These are phyloP conservation scores for Campylomormyrus tamandua DNA, from an alignment of 2,113 vertebrate species.

Conservation along the genomic window DNA sequence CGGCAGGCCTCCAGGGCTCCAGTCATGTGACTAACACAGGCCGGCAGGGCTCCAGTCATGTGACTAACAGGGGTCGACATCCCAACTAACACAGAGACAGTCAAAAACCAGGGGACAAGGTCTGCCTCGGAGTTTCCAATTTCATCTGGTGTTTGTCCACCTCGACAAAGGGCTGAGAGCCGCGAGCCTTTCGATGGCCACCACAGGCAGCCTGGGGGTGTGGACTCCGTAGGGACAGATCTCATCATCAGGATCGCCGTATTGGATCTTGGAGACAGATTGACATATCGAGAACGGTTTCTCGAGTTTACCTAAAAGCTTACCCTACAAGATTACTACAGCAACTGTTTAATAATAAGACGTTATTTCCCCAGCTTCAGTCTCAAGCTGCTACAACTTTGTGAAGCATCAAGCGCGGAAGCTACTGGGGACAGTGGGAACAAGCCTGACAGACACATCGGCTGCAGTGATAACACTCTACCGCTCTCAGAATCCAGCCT, in stretches of 20 bases:
- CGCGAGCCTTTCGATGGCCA: not conserved
- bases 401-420: not conserved
- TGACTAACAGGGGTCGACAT: not conserved
- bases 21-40: not conserved
- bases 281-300: not conserved
- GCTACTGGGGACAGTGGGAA: not conserved
- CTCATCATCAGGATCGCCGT: not conserved
- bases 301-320: not conserved
- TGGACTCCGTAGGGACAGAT: not conserved
- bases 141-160: not conserved
- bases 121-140: not conserved
- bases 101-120: not conserved
- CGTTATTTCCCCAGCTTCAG: not conserved
- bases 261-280: not conserved
- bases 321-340: not conserved
- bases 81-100: not conserved
- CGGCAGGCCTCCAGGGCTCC: not conserved
- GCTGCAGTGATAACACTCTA: not conserved
- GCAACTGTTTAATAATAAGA: not conserved
- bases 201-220: not conserved
- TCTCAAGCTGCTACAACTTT: not conserved
- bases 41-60: not conserved
- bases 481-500: not conserved
- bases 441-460: not conserved
- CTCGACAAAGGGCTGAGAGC: not conserved